phyloP scores from a whole-genome alignment of 2,113 vertebrate genomes.

The Lagenorhynchus albirostris region DNA sequence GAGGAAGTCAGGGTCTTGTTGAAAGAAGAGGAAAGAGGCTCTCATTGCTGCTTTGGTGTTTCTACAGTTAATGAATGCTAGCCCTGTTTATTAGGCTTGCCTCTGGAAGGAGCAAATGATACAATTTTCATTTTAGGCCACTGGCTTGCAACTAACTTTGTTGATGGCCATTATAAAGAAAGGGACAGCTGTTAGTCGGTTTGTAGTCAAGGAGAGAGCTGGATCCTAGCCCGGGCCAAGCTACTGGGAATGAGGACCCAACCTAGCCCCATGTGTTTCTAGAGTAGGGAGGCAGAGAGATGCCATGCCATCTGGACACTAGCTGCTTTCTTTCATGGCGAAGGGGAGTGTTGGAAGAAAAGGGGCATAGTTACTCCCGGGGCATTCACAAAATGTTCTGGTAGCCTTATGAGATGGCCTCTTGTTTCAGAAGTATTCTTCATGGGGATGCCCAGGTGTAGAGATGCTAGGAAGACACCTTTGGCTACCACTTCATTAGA shows the following conservation, averaged over 20 bases:
- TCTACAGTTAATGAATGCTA: not conserved
- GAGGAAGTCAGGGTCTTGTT: not conserved
- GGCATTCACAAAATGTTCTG: not conserved
- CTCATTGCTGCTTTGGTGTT: not conserved
- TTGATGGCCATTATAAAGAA: slow-evolving; percentile 58
- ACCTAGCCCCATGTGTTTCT: slow-evolving; percentile 17
- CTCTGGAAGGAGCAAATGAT: slow-evolving; percentile 37
- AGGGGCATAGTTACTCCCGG: not conserved
- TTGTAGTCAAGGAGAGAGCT: slow-evolving; percentile 55
- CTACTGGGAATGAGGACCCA: slow-evolving; percentile 51
- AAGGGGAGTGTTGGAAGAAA: not conserved
- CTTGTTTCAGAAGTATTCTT: not conserved
- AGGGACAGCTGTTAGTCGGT: slow-evolving; percentile 57
- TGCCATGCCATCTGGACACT: not conserved
- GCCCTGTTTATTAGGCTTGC: not conserved
- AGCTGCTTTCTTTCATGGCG: not conserved
- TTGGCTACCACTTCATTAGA: not conserved
- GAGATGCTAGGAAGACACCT: not conserved
- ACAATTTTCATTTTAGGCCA: slow-evolving; percentile 27
- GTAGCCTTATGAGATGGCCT: not conserved
- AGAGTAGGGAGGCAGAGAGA: not conserved
- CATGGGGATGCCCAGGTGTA: not conserved
- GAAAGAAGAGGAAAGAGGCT: not conserved
- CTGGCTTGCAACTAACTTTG: slow-evolving; percentile 53
- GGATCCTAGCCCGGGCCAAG: slow-evolving; percentile 53